Percentiles rank a stretch among this genome's conserved stretches.
phyloP scores from a whole-genome alignment of 2,888 invertebrate species.

The Cistogaster globosa region DNA sequence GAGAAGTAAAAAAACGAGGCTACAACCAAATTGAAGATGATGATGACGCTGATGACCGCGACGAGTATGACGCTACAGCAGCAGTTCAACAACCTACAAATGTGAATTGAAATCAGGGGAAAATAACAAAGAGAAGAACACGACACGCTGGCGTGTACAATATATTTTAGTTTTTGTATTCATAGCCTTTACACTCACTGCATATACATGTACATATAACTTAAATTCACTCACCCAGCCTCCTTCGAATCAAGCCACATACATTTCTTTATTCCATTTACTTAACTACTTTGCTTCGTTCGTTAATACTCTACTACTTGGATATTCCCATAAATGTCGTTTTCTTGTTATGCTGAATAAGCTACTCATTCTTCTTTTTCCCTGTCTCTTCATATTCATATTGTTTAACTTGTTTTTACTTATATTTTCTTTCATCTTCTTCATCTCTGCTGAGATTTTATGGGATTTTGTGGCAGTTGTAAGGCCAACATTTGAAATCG shows the following conservation, averaged over 20 bases:
- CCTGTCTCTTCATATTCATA: slow-evolving; percentile 1
- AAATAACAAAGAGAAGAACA: slow-evolving; percentile 45
- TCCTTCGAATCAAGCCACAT: slow-evolving; percentile 7
- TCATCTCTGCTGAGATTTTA: slow-evolving; percentile 39
- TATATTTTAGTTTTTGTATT: slow-evolving; percentile 37
- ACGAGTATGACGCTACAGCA: slow-evolving; percentile 6
- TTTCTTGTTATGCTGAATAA: slow-evolving; percentile 45
- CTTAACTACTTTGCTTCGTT: not conserved
- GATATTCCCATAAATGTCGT: slow-evolving; percentile 31
- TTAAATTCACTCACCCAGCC: slow-evolving; percentile 6
- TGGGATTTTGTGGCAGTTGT: slow-evolving; percentile 50
- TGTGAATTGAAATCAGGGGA: slow-evolving; percentile 66
- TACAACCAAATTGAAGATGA: slow-evolving; percentile 19
- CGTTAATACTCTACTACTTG: not conserved
- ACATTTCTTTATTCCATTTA: not conserved
- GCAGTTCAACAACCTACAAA: slow-evolving; percentile 72
- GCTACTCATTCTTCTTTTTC: slow-evolving; percentile 25
- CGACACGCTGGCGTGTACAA: not conserved
- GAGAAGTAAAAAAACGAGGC: slow-evolving; percentile 26
- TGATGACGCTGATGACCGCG: slow-evolving; percentile 3
- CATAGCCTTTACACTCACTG: not conserved
- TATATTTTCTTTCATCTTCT: slow-evolving; percentile 34
- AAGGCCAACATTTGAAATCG: slow-evolving; percentile 52
- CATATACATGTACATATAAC: not conserved
- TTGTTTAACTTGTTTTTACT: slow-evolving; percentile 22